These are phyloP conservation scores for Acronicta leporina DNA, from an alignment of 2,888 invertebrate genomes.

Conservation along the genomic window DNA sequence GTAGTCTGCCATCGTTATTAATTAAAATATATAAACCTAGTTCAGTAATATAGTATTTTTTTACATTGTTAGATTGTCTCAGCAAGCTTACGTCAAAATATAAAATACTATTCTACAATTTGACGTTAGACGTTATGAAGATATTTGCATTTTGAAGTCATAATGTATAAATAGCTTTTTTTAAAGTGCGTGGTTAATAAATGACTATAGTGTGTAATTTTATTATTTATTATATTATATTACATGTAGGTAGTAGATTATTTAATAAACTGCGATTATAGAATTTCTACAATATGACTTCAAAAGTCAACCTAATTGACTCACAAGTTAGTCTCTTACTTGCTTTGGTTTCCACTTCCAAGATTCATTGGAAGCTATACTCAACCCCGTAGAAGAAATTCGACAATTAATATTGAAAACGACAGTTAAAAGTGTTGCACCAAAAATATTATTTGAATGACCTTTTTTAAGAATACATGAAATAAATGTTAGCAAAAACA, in stretches of 20 bases:
- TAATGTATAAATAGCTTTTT: neutral
- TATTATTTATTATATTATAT: too few relatives aligned
- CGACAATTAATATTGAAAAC: constrained; percentile 16
- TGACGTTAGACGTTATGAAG: constrained; percentile 15
- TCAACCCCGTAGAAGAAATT: constrained; percentile 9
- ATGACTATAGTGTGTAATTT: too few relatives aligned
- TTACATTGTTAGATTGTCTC: too few relatives aligned
- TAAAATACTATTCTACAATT: constrained; percentile 20
- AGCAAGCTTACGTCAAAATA: constrained; percentile 1
- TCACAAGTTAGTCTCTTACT: constrained; percentile 5
- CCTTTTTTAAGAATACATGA: constrained; percentile 25
- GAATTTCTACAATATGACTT: constrained; percentile 1
- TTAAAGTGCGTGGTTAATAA: too few relatives aligned
- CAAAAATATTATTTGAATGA: neutral
- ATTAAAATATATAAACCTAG: neutral
- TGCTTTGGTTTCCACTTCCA: constrained; percentile 33
- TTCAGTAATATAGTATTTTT: too few relatives aligned
- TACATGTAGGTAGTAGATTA: too few relatives aligned
- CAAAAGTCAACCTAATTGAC: constrained; percentile 21
- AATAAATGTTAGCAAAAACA: constrained; percentile 53
- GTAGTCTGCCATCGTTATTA: neutral
- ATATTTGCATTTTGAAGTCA: constrained; percentile 10
- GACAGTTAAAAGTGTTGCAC: constrained; percentile 16
- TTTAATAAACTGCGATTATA: neutral
- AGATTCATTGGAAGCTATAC: constrained; percentile 1